A percentile compares a stretch with the other conserved stretches of the same genome.
Conservation (phyloP, 2,888 invertebrate species). For the Myopa tessellatipennis region DNA sequence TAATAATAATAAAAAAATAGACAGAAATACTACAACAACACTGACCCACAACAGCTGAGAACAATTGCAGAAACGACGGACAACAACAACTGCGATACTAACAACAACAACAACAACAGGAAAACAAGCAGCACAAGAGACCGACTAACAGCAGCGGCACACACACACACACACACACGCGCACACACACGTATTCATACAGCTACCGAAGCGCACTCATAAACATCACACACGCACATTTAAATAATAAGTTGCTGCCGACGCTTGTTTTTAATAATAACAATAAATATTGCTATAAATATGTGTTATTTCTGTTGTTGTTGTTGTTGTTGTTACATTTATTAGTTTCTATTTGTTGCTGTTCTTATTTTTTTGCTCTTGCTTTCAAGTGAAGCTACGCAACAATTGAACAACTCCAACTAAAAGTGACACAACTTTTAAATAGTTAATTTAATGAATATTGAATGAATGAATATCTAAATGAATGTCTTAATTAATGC, state of each 20-base stretch:
- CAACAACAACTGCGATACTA: neutral
- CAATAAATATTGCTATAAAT: constrained; percentile 13
- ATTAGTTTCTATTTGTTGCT: neutral
- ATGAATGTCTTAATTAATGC: no score
- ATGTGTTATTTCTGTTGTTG: neutral
- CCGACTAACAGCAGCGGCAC: neutral
- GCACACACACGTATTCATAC: neutral
- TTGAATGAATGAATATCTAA: no score
- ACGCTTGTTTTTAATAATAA: constrained; percentile 19
- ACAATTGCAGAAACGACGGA: no score
- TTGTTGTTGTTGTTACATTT: constrained; percentile 18
- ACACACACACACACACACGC: neutral
- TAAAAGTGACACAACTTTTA: no score
- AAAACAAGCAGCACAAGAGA: no score
- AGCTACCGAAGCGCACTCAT: neutral
- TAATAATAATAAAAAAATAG: neutral
- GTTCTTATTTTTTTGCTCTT: neutral
- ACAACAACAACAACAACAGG: neutral
- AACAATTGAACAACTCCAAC: no score
- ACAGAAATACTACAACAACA: neutral
- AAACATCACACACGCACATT: neutral
- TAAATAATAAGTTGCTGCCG: constrained; percentile 6
- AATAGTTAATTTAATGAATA: no score
- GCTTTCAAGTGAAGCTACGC: no score
- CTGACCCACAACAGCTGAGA: neutral